A percentile compares a stretch with the other conserved stretches of the same genome.
These are phyloP conservation scores for Rhipidura dahli DNA, from an alignment of 2,113 vertebrate species.

Conservation along the genomic window DNA sequence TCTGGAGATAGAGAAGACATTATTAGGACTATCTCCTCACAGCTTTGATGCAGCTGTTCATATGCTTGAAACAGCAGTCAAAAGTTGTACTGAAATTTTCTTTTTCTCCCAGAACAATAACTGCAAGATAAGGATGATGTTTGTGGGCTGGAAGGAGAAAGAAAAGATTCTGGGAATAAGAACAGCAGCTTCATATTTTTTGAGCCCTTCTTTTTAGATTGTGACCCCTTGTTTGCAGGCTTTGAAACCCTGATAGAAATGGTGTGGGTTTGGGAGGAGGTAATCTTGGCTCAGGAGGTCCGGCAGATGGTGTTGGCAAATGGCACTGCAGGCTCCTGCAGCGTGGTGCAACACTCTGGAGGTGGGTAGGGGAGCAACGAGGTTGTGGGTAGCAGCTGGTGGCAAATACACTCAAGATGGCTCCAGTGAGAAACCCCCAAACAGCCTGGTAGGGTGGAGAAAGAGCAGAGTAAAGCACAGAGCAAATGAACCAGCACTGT, in stretches of 20 bases:
- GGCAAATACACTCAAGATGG: slow-evolving; percentile 1
- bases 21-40: background rate
- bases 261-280: slow-evolving; percentile 16
- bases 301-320: slow-evolving; percentile 43
- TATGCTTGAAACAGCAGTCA: background rate
- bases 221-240: slow-evolving; percentile 1
- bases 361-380: background rate
- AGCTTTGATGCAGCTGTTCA: background rate
- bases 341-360: slow-evolving; percentile 11
- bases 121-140: background rate
- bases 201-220: background rate
- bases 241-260: slow-evolving; percentile 15
- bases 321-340: slow-evolving; percentile 25
- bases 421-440: background rate
- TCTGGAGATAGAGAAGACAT: background rate
- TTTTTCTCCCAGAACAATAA: background rate
- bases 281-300: slow-evolving; percentile 9
- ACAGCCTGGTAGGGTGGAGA: background rate
- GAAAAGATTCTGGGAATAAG: background rate
- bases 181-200: background rate
- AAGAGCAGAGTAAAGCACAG: background rate
- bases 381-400: slow-evolving; percentile 32
- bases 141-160: background rate
- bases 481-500: background rate
- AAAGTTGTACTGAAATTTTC: background rate